A percentile compares a stretch with the other conserved stretches of the same genome.
Conservation (phyloP, 1,140 invertebrate genomes). For the Drosophila micromelanica region DNA sequence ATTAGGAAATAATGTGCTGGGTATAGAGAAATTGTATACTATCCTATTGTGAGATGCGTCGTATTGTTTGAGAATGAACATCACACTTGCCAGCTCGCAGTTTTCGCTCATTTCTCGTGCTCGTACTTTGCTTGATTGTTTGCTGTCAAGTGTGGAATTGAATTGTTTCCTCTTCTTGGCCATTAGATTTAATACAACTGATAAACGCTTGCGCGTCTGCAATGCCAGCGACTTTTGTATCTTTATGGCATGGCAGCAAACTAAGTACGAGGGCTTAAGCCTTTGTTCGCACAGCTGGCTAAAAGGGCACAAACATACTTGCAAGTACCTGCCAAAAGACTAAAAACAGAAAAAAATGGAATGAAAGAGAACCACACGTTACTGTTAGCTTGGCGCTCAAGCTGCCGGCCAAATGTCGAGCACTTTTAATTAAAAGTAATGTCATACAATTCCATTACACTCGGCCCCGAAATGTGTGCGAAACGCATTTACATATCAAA, state of each 20-base stretch:
- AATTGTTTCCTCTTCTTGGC: slow-evolving; percentile 64
- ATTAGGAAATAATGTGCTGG: background rate
- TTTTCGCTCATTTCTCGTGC: background rate
- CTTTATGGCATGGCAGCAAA: slow-evolving; percentile 57
- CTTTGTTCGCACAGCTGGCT: slow-evolving; percentile 29
- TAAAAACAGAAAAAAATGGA: slow-evolving; percentile 13
- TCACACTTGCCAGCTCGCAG: background rate
- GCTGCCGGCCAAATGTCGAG: slow-evolving; percentile 76
- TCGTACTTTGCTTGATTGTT: slow-evolving; percentile 55
- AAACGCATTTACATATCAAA: slow-evolving; percentile 82
- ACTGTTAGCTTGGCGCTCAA: slow-evolving; percentile 57
- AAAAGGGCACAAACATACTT: slow-evolving; percentile 14
- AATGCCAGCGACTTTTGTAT: slow-evolving; percentile 7
- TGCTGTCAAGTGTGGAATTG: slow-evolving; percentile 58
- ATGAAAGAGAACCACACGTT: slow-evolving; percentile 22
- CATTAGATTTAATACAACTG: slow-evolving; percentile 74
- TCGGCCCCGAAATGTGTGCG: slow-evolving; percentile 77
- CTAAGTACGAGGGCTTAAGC: slow-evolving; percentile 52
- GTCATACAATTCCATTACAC: slow-evolving; percentile 83
- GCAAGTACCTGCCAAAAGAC: slow-evolving; percentile 55
- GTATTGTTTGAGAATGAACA: background rate
- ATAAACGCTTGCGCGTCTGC: slow-evolving; percentile 43
- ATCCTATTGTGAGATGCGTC: background rate
- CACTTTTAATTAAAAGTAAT: slow-evolving; percentile 84
- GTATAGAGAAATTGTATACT: background rate